A percentile compares a stretch with the other conserved stretches of the same genome.
Evolutionary conservation across 37 sponge, comb jelly and placozoan genomes (phyloP).

Genomic region (Diacarnus erythraeanus): DNA sequence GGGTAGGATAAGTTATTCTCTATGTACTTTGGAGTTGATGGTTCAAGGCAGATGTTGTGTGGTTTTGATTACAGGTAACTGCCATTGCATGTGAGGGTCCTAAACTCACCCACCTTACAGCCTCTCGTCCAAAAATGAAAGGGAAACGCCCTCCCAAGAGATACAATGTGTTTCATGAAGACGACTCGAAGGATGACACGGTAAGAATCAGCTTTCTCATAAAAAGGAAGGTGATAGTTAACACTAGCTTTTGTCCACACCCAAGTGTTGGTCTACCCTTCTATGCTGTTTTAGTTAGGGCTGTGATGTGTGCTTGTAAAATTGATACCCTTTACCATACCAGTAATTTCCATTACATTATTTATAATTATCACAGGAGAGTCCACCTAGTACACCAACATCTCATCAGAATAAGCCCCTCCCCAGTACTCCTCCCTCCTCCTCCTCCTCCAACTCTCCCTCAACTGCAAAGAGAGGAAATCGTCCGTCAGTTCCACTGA

Average conservation of each 20-base stretch:
- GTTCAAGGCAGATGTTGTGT: not conserved
- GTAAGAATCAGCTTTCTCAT: not conserved
- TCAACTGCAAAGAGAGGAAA: conserved; percentile 23
- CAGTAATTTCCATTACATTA: too few species aligned
- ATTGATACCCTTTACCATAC: too few species aligned
- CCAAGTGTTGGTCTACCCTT: too few species aligned
- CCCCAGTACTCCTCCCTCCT: not conserved
- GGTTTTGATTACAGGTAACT: not conserved
- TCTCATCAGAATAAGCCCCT: not conserved
- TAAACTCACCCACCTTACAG: conserved; percentile 74
- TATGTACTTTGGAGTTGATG: not conserved
- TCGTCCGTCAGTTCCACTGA: conserved; percentile 27
- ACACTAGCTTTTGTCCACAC: too few species aligned
- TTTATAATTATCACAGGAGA: conserved; percentile 20
- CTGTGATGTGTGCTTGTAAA: too few species aligned
- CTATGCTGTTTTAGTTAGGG: too few species aligned
- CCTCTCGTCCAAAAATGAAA: conserved; percentile 49
- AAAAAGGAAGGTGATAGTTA: too few species aligned
- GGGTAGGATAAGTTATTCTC: not conserved
- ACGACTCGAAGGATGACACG: conserved; percentile 53
- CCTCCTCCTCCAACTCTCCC: conserved; percentile 12
- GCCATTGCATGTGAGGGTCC: conserved; percentile 12
- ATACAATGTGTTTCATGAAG: conserved; percentile 72
- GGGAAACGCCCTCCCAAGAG: conserved; percentile 54
- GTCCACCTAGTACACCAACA: conserved; percentile 16